These are phyloP conservation scores for Tiphia femorata DNA, from an alignment of 2,888 invertebrate genomes.

Conservation along the genomic window DNA sequence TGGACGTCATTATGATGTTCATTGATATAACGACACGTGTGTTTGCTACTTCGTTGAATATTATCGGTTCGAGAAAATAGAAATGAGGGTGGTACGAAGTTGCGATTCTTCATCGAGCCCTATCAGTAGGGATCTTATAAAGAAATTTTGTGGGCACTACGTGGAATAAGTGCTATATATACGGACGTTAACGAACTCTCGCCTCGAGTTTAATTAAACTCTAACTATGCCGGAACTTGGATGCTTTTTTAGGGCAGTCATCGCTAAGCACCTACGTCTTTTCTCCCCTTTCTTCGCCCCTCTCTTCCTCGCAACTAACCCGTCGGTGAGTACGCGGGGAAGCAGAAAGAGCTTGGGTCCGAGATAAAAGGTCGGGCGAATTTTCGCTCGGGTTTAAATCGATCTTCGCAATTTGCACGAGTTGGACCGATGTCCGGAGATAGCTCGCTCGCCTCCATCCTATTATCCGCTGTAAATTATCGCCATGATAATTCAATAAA, in stretches of 20 bases:
- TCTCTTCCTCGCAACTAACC: too few relatives aligned
- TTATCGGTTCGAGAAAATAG: too few relatives aligned
- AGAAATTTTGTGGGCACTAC: conserved; percentile 17
- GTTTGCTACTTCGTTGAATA: too few relatives aligned
- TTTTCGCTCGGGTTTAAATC: conserved; percentile 10
- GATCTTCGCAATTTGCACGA: conserved; percentile 18
- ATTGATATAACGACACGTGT: background rate
- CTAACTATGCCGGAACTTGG: conserved; percentile 21
- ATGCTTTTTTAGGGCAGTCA: conserved; percentile 32
- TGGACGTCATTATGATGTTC: background rate
- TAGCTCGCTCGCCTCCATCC: too few relatives aligned
- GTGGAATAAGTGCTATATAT: conserved; percentile 5
- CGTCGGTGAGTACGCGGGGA: too few relatives aligned
- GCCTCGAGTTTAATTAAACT: conserved; percentile 34
- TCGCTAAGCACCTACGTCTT: conserved; percentile 16
- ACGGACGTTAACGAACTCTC: conserved; percentile 27
- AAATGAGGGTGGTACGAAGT: too few relatives aligned
- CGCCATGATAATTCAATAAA: too few relatives aligned
- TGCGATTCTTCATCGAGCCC: too few relatives aligned
- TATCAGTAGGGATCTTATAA: background rate
- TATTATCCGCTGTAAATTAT: too few relatives aligned
- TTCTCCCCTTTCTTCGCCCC: background rate
- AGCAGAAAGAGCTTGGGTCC: conserved; percentile 1
- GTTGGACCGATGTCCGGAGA: background rate
- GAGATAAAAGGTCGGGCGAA: conserved; percentile 14